Conservation (phyloP, 2,113 vertebrate genomes). For the Cisticola juncidis region DNA sequence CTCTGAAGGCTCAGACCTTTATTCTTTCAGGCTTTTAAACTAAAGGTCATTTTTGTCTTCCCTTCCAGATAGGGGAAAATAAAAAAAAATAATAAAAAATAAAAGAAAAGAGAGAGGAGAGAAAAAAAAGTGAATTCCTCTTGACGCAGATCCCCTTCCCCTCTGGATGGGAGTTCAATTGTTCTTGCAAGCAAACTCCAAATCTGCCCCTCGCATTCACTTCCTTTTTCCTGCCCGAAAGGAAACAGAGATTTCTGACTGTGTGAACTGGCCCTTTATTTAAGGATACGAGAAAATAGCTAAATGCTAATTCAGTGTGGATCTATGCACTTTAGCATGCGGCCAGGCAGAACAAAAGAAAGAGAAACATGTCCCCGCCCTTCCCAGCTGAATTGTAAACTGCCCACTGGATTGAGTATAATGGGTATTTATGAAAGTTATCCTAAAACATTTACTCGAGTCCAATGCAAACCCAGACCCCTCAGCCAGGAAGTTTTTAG, state of each 20-base stretch:
- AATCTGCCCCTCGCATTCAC: conserved; percentile 84
- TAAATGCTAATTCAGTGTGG: conserved; percentile 18
- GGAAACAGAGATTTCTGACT: conserved; percentile 84
- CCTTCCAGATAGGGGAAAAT: conserved; percentile 54
- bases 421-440: conserved; percentile 27
- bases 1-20: neutral
- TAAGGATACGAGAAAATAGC: conserved; percentile 57
- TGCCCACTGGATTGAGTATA: neutral
- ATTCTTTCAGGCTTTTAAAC: conserved; percentile 67
- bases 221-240: conserved; percentile 90
- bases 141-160: conserved; percentile 94
- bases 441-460: neutral
- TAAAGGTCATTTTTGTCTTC: conserved; percentile 80
- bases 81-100: conserved; percentile 38
- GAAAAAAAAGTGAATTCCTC: conserved; percentile 69
- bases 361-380: conserved; percentile 47
- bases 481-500: conserved; percentile 48
- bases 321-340: conserved; percentile 14
- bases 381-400: conserved; percentile 14
- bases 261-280: conserved; percentile 57
- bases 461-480: neutral
- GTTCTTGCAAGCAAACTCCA: conserved; percentile 80
- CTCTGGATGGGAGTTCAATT: conserved; percentile 84
- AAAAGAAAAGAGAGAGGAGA: neutral
- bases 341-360: conserved; percentile 37